Evolutionary conservation across 2,797 vertebrate species (phyloP), one percentile per base, ranked within the genome.

Genomic region (Lophius americanus): DNA sequence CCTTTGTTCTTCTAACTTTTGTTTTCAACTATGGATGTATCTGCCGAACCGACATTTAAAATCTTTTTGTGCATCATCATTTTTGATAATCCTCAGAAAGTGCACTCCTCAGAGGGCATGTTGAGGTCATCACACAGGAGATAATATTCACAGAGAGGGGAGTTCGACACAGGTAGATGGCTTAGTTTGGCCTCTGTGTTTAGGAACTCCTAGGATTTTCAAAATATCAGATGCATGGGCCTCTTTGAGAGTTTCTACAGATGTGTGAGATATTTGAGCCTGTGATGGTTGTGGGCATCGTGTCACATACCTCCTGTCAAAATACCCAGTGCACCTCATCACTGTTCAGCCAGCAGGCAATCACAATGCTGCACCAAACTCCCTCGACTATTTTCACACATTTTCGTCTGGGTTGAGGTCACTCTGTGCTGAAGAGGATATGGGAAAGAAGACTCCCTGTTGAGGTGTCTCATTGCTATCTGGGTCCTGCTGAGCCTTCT

Each of bases 241-340:
- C 54, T 56, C 54, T 72, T 35, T 78, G 78, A 89, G 58, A 63
- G 82, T 42, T 92, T 88, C 74, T 63, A 52, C 91, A 92, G 88
- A 90, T 92, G 85, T 85, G 72, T 65, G 62, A 81, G 76, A 87
- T 65, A 84, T 75, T 74, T 72, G 72, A 86, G 88, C 83, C 11
- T 0, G 54, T 51, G 47, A 39, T 68, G 68, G 77, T 69, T 84
- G 75, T 51, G 69, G 73, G 85, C 84, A 84, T 81, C 61, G 66
- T 89, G 85, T 85, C 83, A 66, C 56, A 74, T 79, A 75, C 74
- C 68, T 82, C 76, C 79, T 84, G 87, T 89, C 74, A 85, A 88
- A 89, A 91, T 75, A 88, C 68, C 46, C 72, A 0, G 6, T 3
- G 11, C 84, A 73, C 73, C 72, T 80, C 56, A 6, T 46, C 65